Conservation (phyloP, 2,113 vertebrate genomes). For the Aplodontia rufa region DNA sequence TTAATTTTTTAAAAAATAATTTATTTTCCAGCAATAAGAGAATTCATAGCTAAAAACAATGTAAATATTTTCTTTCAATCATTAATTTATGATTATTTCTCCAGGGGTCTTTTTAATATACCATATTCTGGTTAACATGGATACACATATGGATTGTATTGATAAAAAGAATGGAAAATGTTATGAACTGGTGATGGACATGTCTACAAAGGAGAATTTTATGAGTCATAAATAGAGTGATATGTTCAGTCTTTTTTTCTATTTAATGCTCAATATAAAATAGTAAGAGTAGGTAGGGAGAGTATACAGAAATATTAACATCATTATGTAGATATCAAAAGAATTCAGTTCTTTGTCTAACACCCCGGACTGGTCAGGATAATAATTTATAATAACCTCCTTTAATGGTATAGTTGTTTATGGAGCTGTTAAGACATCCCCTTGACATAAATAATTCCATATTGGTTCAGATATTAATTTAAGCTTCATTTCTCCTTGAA, state of each 20-base stretch:
- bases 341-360: background rate
- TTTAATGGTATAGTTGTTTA: background rate
- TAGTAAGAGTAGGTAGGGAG: background rate
- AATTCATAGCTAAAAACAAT: background rate
- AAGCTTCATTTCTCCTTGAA: conserved; percentile 43
- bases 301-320: background rate
- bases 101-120: background rate
- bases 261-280: conserved; percentile 27
- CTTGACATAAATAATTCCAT: conserved; percentile 32
- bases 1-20: background rate
- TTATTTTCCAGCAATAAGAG: background rate
- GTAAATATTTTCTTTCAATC: background rate
- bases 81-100: background rate
- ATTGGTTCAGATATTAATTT: conserved; percentile 47
- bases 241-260: background rate
- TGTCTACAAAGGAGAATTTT: background rate
- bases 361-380: background rate
- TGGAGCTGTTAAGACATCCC: conserved; percentile 23
- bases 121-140: background rate
- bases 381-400: conserved; percentile 4
- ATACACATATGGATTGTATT: background rate
- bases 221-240: background rate
- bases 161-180: background rate
- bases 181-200: background rate
- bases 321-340: background rate